Evolutionary conservation across 1,140 invertebrate species (phyloP), one percentile per base, ranked within the genome.

Genomic region (Ephestia elutella): DNA sequence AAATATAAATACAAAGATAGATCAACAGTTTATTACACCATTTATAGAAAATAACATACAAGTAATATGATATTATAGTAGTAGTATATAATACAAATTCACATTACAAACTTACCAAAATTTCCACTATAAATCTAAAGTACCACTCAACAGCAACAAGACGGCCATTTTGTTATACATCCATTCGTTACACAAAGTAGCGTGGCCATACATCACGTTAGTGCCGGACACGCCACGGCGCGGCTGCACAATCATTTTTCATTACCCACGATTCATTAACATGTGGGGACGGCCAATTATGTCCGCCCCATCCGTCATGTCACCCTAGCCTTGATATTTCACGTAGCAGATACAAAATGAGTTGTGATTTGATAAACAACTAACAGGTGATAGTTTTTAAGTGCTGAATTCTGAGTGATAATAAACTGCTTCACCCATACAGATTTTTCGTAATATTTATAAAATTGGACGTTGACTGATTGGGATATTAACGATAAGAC

Each of bases 231-330:
- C 59, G 63, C 66, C 62, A 56, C 57, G 67, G 67, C 69, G 71
- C 68, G 70, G 68, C 68, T 63, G 71, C 63, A 71, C 74, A 82
- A 84, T 87, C 75, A 87, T 82, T 87, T 87, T 85, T 82, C 82
- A 84, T 87, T 82, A 84, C 75, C 58, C 68, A 71, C 80, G 82
- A 82, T 82, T 85, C 84, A 87, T 84, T 82, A 85, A 79, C 75
- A 79, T 80, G 71, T 62, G 72, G 77, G 75, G 78, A 75, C 68
- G 70, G 74, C 71, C 77, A 87, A 87, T 87, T 87, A 82, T 81
- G 76, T 71, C 66, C 75, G 82, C 74, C 65, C 74, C 74, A 85
- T 86, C 79, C 70, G 80, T 87, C 82, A 87, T 65, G 70, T 73
- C 75, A 73, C 83, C 82, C 81, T 67, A 68, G 61, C 66, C 79